These are phyloP conservation scores for Leucoraja ocellata DNA, from an alignment of 2,797 vertebrate genomes.

Conservation along the genomic window DNA sequence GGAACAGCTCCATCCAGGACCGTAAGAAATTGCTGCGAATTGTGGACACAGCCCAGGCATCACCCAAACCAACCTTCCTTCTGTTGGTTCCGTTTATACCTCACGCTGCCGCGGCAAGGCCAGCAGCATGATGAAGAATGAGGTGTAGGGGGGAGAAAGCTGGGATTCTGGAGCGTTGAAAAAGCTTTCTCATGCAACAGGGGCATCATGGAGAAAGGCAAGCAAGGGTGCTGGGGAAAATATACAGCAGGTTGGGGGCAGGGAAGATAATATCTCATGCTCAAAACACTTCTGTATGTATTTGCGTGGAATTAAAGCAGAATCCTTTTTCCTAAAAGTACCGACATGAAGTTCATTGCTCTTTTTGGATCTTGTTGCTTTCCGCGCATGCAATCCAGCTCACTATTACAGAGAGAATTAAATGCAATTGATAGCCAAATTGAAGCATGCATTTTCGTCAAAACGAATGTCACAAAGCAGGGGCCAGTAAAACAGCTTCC, in stretches of 20 bases:
- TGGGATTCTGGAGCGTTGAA: too few species aligned
- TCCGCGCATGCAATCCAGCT: not conserved
- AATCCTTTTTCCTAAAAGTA: not conserved
- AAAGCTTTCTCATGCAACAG: too few species aligned
- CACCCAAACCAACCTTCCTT: too few species aligned
- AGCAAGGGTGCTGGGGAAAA: too few species aligned
- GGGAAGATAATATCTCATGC: not conserved
- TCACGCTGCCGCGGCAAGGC: too few species aligned
- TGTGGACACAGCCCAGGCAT: too few species aligned
- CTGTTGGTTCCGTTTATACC: too few species aligned
- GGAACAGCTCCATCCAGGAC: too few species aligned
- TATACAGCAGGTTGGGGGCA: too few species aligned
- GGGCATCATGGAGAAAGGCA: too few species aligned
- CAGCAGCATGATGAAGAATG: too few species aligned
- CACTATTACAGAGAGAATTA: not conserved
- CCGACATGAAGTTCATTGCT: not conserved
- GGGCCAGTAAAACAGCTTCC: not conserved
- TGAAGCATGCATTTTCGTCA: not conserved
- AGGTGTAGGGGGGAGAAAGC: not conserved
- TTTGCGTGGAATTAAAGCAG: not conserved
- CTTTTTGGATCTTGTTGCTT: not conserved
- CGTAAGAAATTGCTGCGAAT: too few species aligned
- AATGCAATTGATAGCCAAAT: not conserved
- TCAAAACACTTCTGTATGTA: not conserved
- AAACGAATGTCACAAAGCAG: not conserved